Evolutionary conservation across 2,797 vertebrate genomes (phyloP).

Genomic region (Artibeus jamaicensis): DNA sequence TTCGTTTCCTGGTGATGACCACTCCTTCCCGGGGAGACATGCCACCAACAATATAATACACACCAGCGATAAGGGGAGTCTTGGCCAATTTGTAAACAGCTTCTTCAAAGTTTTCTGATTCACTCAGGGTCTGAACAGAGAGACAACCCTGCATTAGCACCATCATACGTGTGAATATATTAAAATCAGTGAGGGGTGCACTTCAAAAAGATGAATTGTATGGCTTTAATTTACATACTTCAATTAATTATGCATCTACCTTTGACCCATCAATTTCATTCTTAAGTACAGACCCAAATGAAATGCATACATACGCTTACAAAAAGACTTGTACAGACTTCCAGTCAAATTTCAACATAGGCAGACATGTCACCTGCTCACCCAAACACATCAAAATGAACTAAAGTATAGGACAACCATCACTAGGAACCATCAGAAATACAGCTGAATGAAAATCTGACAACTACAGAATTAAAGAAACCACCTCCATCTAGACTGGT

Average conservation of each 20-base stretch:
- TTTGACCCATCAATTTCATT: neutral
- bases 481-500: too few species aligned
- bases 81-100: conserved; percentile 88
- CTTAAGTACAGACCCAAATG: neutral
- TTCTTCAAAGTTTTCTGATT: conserved; percentile 88
- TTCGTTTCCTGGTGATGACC: conserved; percentile 92
- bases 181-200: neutral
- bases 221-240: neutral
- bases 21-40: conserved; percentile 85
- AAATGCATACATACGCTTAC: neutral
- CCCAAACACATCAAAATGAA: too few species aligned
- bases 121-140: conserved; percentile 87
- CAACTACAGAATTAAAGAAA: too few species aligned
- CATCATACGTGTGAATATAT: neutral
- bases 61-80: conserved; percentile 90
- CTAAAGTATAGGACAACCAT: too few species aligned
- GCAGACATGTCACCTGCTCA: too few species aligned
- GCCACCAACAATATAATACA: conserved; percentile 95
- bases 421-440: too few species aligned
- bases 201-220: neutral
- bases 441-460: too few species aligned
- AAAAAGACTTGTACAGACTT: neutral
- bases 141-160: neutral
- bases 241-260: neutral
- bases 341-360: too few species aligned